phyloP scores from a whole-genome alignment of 2,797 vertebrate genomes.

The Onychomys torridus region DNA sequence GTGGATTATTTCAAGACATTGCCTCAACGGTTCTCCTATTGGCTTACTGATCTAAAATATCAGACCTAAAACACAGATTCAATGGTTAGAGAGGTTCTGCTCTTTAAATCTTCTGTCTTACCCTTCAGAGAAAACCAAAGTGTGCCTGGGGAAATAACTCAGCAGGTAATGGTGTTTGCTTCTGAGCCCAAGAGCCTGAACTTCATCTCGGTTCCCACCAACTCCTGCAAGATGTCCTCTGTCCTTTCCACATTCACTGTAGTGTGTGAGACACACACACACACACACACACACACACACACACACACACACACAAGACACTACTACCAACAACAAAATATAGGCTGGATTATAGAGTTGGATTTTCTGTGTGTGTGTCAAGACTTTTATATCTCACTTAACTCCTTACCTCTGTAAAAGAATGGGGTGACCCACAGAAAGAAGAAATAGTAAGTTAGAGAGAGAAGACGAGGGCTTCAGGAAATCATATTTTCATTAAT shows the following conservation, averaged over 20 bases:
- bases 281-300: background rate
- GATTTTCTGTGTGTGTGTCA: background rate
- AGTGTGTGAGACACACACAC: background rate
- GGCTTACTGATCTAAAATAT: constrained; percentile 15
- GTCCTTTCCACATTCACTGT: background rate
- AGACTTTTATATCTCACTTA: background rate
- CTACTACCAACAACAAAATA: background rate
- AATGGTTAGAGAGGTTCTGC: background rate
- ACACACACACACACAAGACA: too few species aligned
- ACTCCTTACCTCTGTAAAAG: background rate
- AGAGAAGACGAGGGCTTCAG: background rate
- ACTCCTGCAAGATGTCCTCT: background rate
- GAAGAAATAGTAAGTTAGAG: background rate
- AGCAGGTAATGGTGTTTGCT: background rate
- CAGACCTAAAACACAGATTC: background rate
- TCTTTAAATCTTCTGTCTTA: background rate
- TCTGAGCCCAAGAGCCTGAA: background rate
- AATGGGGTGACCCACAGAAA: background rate
- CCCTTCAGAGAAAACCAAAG: background rate
- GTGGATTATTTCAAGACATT: background rate
- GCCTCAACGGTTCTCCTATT: background rate
- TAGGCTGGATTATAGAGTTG: background rate
- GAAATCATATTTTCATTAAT: background rate
- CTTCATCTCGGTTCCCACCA: background rate
- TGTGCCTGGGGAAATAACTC: background rate